Conservation (phyloP, 2,113 vertebrate species). For the Hyaena hyaena region DNA sequence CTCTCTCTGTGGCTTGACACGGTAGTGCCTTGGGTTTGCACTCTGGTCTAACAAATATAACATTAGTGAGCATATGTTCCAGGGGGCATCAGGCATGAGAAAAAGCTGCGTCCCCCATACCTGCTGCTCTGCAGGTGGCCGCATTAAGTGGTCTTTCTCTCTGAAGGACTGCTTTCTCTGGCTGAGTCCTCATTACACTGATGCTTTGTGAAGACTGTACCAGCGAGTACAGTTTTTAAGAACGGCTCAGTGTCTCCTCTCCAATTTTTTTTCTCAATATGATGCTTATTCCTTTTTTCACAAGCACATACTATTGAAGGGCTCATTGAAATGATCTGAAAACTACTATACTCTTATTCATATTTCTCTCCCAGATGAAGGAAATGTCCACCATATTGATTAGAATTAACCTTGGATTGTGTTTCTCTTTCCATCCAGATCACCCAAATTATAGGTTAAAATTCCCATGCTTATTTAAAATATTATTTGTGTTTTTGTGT, state of each 20-base stretch:
- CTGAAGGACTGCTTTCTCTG: neutral
- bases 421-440: conserved; percentile 27
- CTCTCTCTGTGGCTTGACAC: neutral
- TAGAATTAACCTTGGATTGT: neutral
- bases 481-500: neutral
- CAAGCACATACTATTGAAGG: neutral
- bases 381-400: neutral
- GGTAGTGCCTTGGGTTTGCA: neutral
- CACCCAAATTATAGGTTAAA: neutral
- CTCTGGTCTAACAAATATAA: neutral
- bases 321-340: neutral
- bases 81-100: neutral
- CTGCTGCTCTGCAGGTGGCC: neutral
- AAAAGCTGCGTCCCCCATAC: neutral
- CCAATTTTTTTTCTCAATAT: neutral
- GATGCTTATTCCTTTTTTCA: neutral
- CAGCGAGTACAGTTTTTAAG: neutral
- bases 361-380: neutral
- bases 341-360: neutral
- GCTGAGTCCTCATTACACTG: neutral
- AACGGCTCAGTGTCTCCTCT: neutral
- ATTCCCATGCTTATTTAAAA: conserved; percentile 25
- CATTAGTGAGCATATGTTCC: neutral
- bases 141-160: neutral
- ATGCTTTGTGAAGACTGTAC: neutral